These are phyloP conservation scores for Trichogramma dendrolimi DNA, from an alignment of 2,888 invertebrate species.

Conservation along the genomic window DNA sequence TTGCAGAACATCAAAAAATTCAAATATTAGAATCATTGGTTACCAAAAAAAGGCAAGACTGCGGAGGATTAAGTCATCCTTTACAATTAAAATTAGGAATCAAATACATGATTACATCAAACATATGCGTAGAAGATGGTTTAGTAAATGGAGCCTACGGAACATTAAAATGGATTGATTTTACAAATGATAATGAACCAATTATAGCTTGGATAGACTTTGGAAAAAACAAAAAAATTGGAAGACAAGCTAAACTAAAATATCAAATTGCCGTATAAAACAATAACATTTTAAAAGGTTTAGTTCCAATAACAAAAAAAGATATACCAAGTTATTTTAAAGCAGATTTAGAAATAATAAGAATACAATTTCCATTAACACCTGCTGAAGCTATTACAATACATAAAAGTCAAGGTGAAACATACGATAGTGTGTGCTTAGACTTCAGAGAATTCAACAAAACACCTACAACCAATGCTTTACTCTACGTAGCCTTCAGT, in stretches of 20 bases:
- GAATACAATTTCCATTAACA: conserved; percentile 11
- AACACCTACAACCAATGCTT: not conserved
- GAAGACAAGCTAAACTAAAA: conserved; percentile 12
- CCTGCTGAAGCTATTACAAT: conserved; percentile 25
- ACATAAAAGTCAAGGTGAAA: conserved; percentile 23
- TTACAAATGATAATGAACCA: conserved; percentile 6
- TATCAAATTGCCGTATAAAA: conserved; percentile 8
- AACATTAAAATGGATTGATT: conserved; percentile 1
- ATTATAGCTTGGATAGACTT: conserved; percentile 26
- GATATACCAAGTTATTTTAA: conserved; percentile 12
- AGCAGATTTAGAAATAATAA: conserved; percentile 12
- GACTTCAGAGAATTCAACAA: not conserved
- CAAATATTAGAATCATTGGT: conserved; percentile 24
- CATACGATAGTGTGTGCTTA: conserved; percentile 17
- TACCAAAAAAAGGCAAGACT: conserved; percentile 27
- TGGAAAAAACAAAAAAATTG: conserved; percentile 18
- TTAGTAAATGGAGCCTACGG: conserved; percentile 35
- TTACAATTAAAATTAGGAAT: conserved; percentile 33
- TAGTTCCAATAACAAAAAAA: conserved; percentile 13
- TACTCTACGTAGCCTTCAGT: conserved; percentile 11
- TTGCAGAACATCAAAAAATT: conserved; percentile 16
- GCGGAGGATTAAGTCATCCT: conserved; percentile 30
- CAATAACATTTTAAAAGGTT: conserved; percentile 8
- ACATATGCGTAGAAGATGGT: conserved; percentile 20
- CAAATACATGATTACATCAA: conserved; percentile 29